These are phyloP conservation scores for Ferrisia virgata DNA, from an alignment of 2,888 invertebrate genomes.

Conservation along the genomic window DNA sequence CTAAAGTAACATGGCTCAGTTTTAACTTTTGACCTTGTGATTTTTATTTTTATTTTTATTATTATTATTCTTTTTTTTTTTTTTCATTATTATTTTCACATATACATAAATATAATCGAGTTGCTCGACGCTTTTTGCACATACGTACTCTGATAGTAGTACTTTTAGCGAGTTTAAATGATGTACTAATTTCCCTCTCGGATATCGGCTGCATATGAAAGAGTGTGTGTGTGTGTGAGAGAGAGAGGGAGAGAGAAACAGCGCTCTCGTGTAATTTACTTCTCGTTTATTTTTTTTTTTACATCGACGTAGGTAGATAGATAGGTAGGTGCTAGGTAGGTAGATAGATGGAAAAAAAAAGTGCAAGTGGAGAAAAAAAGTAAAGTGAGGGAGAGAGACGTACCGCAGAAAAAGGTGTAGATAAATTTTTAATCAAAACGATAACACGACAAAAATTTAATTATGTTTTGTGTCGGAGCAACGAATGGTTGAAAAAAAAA, in stretches of 20 bases:
- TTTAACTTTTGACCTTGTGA: slow-evolving; percentile 19
- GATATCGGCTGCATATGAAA: too few relatives aligned
- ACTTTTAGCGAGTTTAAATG: neutral
- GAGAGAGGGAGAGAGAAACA: too few relatives aligned
- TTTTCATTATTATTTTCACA: neutral
- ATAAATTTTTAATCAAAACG: slow-evolving; percentile 16
- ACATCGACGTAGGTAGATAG: neutral
- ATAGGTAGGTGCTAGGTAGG: neutral
- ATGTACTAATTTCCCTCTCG: too few relatives aligned
- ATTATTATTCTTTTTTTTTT: too few relatives aligned
- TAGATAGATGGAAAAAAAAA: too few relatives aligned
- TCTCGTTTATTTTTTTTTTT: neutral
- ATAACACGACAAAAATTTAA: slow-evolving; percentile 16
- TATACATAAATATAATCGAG: slow-evolving; percentile 40
- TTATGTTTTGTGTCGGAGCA: neutral
- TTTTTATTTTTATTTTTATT: too few relatives aligned
- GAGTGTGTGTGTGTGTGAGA: too few relatives aligned
- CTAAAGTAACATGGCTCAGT: slow-evolving; percentile 7
- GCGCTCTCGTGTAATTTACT: neutral
- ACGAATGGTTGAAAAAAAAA: neutral
- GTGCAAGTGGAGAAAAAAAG: neutral
- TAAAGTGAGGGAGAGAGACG: neutral
- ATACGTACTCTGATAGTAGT: neutral
- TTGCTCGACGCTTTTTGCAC: neutral
- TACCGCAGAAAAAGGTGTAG: neutral